Percentiles rank a stretch among this genome's conserved stretches.
These are phyloP conservation scores for Athene cunicularia DNA, from an alignment of 2,113 vertebrate genomes.

Conservation along the genomic window DNA sequence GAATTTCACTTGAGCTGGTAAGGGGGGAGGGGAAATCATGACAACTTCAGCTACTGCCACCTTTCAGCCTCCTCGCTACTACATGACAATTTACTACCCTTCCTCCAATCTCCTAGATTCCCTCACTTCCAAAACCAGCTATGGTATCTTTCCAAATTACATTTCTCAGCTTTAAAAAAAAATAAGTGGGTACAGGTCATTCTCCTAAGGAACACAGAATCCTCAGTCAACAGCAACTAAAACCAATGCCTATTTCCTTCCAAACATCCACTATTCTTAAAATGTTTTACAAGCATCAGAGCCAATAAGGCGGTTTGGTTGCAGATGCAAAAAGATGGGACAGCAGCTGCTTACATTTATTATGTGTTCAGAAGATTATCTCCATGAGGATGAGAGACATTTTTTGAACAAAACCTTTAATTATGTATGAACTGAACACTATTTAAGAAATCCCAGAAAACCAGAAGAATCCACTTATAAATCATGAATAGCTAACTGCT, in stretches of 20 bases:
- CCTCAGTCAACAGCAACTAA: not conserved
- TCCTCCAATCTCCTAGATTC: not conserved
- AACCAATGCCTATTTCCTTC: not conserved
- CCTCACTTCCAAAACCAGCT: not conserved
- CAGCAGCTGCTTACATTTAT: not conserved
- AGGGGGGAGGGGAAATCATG: not conserved
- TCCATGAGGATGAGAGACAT: not conserved
- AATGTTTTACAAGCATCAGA: not conserved
- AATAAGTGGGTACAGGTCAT: not conserved
- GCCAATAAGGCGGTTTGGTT: not conserved
- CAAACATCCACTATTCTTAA: not conserved
- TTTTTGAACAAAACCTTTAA: conserved; percentile 10
- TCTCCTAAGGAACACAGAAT: not conserved
- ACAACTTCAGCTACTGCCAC: not conserved
- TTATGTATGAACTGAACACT: not conserved
- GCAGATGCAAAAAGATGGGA: not conserved
- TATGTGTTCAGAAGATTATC: not conserved
- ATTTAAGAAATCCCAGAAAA: conserved; percentile 26
- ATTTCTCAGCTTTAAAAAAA: not conserved
- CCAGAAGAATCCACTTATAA: not conserved
- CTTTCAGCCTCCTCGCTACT: not conserved
- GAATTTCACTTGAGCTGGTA: not conserved
- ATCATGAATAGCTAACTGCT: not conserved
- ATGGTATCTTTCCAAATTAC: not conserved
- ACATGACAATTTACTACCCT: not conserved